A percentile compares a stretch with the other conserved stretches of the same genome.
These are phyloP conservation scores for Microctonus aethiopoides DNA, from an alignment of 2,888 invertebrate genomes.

Conservation along the genomic window DNA sequence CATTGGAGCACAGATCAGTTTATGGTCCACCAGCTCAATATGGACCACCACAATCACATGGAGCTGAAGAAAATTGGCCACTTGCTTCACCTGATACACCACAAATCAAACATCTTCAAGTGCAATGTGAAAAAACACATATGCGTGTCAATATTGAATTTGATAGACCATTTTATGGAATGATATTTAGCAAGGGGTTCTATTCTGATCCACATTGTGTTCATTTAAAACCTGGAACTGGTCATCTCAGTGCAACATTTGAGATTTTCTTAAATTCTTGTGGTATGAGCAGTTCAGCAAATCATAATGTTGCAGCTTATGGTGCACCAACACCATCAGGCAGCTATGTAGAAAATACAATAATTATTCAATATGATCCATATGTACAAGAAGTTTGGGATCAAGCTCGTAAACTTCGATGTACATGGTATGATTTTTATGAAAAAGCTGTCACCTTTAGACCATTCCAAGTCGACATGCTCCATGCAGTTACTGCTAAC, in stretches of 20 bases:
- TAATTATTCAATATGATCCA: conserved; percentile 94
- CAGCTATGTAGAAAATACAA: conserved; percentile 93
- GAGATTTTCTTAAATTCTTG: conserved; percentile 94
- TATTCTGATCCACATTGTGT: conserved; percentile 93
- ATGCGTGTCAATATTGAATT: conserved; percentile 96
- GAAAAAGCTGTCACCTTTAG: conserved; percentile 95
- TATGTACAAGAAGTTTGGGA: conserved; percentile 97
- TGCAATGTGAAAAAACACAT: conserved; percentile 95
- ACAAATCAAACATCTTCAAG: conserved; percentile 92
- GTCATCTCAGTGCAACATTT: conserved; percentile 90
- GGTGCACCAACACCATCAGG: conserved; percentile 92
- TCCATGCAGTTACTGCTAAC: conserved; percentile 94
- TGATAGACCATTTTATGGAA: conserved; percentile 93
- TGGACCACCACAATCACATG: conserved; percentile 69
- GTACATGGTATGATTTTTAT: conserved; percentile 97
- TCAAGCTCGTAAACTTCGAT: conserved; percentile 90
- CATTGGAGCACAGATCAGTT: conserved; percentile 82
- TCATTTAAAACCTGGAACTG: conserved; percentile 90
- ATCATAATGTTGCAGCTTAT: conserved; percentile 85
- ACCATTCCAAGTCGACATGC: conserved; percentile 95
- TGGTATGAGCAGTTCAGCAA: conserved; percentile 93
- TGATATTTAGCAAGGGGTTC: conserved; percentile 95
- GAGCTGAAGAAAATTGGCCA: conserved; percentile 88
- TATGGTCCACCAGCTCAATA: conserved; percentile 71
- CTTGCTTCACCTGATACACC: conserved; percentile 89